Base-by-base conservation (phyloP, 2,113 vertebrate genomes). In the Podiceps cristatus region DNA sequence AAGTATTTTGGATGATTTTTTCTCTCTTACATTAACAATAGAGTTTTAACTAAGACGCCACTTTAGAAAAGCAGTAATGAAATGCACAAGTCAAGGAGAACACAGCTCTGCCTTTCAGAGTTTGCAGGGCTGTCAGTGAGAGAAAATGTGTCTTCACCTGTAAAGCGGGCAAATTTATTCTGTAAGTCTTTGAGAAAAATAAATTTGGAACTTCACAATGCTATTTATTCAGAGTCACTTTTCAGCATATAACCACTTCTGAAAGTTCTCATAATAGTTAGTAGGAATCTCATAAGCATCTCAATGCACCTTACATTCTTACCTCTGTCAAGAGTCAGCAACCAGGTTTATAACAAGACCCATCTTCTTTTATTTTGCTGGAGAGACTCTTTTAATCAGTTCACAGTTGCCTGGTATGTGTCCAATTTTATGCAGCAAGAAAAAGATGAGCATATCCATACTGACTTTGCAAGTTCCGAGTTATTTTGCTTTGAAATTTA, bases 321-420 rank as follows among this genome's bases (percentile, higher is more conserved):
- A 67, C 74, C 87, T 91, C 81, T 96, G 91, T 74, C 69, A 95
- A 40, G 89, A 97, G 87, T 66, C 89, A 95, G 93, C 89, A 90
- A n/a, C 81, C 81, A 86, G 79, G 84, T 52, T 60, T 22, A 90
- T 96, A 94, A 86, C 91, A 95, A 93, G 87, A 80, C 91, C 74
- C 73, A 64, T 78, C 80, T 75, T 85, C 91, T 95, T 96, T 93
- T 85, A 93, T 96, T 96, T 93, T 94, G 37, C 81, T 83, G 73
- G 42, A 97, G 84, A 94, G 84, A 91, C 55, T 91, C 95, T 91
- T 93, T 93, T 94, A 94, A 97, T 94, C 97, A 94, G 94, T 35
- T 88, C 93, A 69, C 66, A 53, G 66, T 74, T 95, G 74, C 84
- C 74, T 88, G 62, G 49, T 87, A 80, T 88, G 69, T 85, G 87